Conservation (phyloP, 2,113 vertebrate species). For the Delphinapterus leucas region DNA sequence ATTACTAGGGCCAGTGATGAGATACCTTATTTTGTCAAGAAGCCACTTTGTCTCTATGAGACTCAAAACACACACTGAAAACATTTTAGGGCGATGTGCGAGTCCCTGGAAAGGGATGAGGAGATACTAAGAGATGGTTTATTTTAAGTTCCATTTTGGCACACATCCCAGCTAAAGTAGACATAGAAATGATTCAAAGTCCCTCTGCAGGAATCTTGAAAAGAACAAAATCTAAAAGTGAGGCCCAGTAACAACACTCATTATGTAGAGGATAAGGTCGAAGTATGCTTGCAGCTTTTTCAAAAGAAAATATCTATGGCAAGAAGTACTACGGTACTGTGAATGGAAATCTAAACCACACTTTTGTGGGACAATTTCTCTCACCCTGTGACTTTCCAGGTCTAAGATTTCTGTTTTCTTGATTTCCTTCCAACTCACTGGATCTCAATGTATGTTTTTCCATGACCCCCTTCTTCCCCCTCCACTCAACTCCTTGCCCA, state of each 20-base stretch:
- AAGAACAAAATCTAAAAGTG: background rate
- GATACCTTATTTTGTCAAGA: background rate
- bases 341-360: background rate
- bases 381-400: background rate
- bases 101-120: background rate
- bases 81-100: background rate
- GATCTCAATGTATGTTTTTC: background rate
- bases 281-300: background rate
- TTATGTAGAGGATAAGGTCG: background rate
- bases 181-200: constrained; percentile 24
- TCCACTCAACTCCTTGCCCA: background rate
- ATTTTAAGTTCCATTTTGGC: constrained; percentile 45
- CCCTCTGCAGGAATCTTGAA: background rate
- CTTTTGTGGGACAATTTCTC: background rate
- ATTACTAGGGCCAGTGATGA: background rate
- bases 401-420: background rate
- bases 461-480: rapidly evolving
- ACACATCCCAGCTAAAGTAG: background rate
- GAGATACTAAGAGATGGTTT: background rate
- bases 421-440: background rate
- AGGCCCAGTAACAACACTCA: background rate
- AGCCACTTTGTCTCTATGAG: background rate
- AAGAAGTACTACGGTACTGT: background rate
- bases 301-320: background rate
- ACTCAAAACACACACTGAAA: background rate